phyloP scores from a whole-genome alignment of 1,140 invertebrate species.

The Meteorus sp. region DNA sequence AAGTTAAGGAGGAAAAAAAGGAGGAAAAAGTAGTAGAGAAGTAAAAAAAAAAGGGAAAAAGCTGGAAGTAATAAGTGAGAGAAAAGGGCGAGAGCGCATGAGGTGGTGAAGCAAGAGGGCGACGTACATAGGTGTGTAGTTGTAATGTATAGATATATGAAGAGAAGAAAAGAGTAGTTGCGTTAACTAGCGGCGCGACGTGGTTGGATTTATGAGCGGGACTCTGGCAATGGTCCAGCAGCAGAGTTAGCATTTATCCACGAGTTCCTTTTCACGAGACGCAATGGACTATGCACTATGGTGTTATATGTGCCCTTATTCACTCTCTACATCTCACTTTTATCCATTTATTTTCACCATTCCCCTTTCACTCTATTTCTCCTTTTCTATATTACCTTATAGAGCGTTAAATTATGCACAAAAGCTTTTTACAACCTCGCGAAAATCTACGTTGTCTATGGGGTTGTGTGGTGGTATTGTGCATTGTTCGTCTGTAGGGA shows the following conservation, averaged over 20 bases:
- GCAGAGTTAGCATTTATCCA: conserved; percentile 50
- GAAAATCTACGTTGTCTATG: conserved; percentile 39
- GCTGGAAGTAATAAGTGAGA: too few relatives aligned
- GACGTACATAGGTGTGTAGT: too few relatives aligned
- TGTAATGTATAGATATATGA: too few relatives aligned
- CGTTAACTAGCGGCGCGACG: conserved; percentile 44
- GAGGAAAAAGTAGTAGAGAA: neutral
- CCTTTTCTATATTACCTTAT: conserved; percentile 44
- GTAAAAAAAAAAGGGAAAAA: neutral
- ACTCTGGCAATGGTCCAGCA: conserved; percentile 50
- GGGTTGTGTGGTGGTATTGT: too few relatives aligned
- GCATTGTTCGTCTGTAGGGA: too few relatives aligned
- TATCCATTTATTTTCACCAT: neutral
- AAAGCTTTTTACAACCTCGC: conserved; percentile 46
- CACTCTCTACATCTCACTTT: neutral
- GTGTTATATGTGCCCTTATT: conserved; percentile 1
- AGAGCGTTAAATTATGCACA: conserved; percentile 52
- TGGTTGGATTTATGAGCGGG: conserved; percentile 53
- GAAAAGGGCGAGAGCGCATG: too few relatives aligned
- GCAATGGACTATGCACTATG: conserved; percentile 38
- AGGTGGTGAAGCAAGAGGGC: too few relatives aligned
- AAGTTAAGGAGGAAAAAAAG: neutral
- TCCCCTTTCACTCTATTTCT: neutral
- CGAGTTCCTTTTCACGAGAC: conserved; percentile 35
- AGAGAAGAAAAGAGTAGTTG: conserved; percentile 34